phyloP scores from a whole-genome alignment of 2,888 invertebrate species.

The Baccha elongata region DNA sequence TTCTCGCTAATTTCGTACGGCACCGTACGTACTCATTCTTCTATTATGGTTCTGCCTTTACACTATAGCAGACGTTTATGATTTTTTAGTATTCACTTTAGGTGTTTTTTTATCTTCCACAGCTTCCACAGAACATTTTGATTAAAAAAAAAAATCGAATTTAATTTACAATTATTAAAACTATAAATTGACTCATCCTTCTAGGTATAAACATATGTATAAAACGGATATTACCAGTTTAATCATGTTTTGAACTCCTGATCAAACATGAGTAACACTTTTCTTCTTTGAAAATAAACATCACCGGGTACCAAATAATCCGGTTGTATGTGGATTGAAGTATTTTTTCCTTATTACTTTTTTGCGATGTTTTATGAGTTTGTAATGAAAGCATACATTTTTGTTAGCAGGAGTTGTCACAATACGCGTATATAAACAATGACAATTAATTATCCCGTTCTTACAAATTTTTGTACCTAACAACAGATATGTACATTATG shows the following conservation, averaged over 20 bases:
- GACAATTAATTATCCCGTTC: neutral
- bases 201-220: neutral
- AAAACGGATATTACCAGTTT: constrained; percentile 2
- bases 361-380: neutral
- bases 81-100: too few relatives aligned
- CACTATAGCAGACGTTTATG: too few relatives aligned
- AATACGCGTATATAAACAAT: constrained; percentile 1
- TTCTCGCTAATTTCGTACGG: too few relatives aligned
- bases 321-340: constrained; percentile 4
- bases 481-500: neutral
- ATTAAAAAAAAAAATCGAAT: too few relatives aligned
- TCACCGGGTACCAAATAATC: constrained; percentile 6
- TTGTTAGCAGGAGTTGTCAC: constrained; percentile 1
- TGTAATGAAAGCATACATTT: constrained; percentile 3
- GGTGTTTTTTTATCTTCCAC: too few relatives aligned
- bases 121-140: too few relatives aligned
- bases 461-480: neutral
- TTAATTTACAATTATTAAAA: too few relatives aligned
- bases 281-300: neutral
- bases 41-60: too few relatives aligned
- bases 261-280: neutral
- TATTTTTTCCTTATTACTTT: constrained; percentile 9
- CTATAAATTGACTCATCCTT: constrained; percentile 10
- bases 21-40: too few relatives aligned
- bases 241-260: constrained; percentile 7